These are phyloP conservation scores for Hemithea aestivaria DNA, from an alignment of 2,888 invertebrate species.

Conservation along the genomic window DNA sequence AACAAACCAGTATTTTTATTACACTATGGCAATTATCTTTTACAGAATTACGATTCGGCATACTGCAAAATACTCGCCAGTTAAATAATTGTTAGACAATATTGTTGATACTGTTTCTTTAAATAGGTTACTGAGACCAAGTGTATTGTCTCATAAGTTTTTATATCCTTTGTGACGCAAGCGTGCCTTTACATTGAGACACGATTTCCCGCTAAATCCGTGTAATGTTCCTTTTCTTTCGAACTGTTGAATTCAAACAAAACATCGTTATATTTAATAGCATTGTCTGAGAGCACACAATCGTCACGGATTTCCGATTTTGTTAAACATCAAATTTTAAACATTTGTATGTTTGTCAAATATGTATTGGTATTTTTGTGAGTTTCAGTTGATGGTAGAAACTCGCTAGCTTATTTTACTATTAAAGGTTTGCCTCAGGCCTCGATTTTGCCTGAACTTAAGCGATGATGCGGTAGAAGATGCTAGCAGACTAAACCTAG, in stretches of 20 bases:
- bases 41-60: too few species aligned
- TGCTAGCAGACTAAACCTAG: too few species aligned
- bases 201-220: conserved; percentile 33
- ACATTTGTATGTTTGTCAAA: conserved; percentile 19
- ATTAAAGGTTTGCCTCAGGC: too few species aligned
- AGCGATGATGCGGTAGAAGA: too few species aligned
- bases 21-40: too few species aligned
- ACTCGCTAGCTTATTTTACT: too few species aligned
- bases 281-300: conserved; percentile 10
- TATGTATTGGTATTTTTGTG: too few species aligned
- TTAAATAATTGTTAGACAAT: too few species aligned
- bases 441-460: too few species aligned
- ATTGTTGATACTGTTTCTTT: conserved; percentile 5
- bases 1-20: too few species aligned
- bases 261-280: conserved; percentile 20
- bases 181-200: conserved; percentile 37
- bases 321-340: conserved; percentile 16
- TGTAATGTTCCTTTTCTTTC: conserved; percentile 34
- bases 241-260: conserved; percentile 29
- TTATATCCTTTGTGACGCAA: conserved; percentile 48
- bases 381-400: too few species aligned
- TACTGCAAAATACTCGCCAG: too few species aligned
- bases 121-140: conserved; percentile 4
- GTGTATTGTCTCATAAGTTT: conserved; percentile 38
- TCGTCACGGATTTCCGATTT: conserved; percentile 4